A percentile compares a stretch with the other conserved stretches of the same genome.
Conservation (phyloP, 1,140 invertebrate genomes). For the Mylabris phalerata region DNA sequence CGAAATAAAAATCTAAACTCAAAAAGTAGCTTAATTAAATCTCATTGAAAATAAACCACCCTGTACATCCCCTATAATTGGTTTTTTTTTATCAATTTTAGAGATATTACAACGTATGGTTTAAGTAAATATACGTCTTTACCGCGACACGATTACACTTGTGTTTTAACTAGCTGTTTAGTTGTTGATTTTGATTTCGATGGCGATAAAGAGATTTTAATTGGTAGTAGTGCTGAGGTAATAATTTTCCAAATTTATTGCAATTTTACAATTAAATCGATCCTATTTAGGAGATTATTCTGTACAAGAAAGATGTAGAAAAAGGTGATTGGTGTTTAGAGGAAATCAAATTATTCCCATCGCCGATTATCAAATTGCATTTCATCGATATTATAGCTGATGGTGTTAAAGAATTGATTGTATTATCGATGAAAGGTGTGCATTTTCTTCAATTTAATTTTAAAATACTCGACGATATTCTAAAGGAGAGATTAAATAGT, state of each 20-base stretch:
- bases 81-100: constrained; percentile 35
- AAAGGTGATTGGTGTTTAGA: constrained; percentile 43
- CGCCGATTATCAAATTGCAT: constrained; percentile 56
- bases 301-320: constrained; percentile 48
- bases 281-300: constrained; percentile 50
- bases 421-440: constrained; percentile 60
- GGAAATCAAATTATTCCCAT: constrained; percentile 49
- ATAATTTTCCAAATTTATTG: constrained; percentile 1
- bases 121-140: constrained; percentile 48
- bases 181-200: constrained; percentile 68
- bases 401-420: constrained; percentile 60
- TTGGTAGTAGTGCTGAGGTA: constrained; percentile 63
- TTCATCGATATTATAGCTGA: constrained; percentile 63
- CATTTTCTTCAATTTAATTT: constrained; percentile 53
- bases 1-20: no score
- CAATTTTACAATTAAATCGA: background rate
- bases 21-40: no score
- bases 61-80: background rate
- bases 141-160: constrained; percentile 49
- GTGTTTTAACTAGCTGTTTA: constrained; percentile 53
- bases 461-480: no score
- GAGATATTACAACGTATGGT: constrained; percentile 53
- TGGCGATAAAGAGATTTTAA: constrained; percentile 60
- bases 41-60: no score
- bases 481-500: no score